phyloP scores from a whole-genome alignment of 2,113 vertebrate genomes.

The Odontophorus gujanensis region DNA sequence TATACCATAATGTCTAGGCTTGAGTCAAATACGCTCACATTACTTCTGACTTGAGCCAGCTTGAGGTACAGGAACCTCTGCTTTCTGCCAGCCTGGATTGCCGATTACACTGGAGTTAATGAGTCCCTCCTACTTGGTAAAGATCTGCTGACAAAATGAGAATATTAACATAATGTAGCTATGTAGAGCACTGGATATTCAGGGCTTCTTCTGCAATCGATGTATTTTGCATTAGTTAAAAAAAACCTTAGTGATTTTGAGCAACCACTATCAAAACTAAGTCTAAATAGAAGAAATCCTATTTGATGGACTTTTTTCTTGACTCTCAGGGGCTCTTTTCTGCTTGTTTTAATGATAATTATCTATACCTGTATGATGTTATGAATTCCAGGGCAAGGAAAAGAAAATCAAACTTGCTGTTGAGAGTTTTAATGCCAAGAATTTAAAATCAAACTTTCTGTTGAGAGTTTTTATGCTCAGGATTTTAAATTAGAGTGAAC shows the following conservation, averaged over 20 bases:
- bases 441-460: neutral
- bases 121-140: constrained; percentile 21
- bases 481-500: constrained; percentile 2
- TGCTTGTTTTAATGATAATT: neutral
- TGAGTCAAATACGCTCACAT: constrained; percentile 18
- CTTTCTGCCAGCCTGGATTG: constrained; percentile 38
- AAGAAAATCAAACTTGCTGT: neutral
- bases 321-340: neutral
- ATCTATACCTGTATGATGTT: neutral
- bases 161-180: constrained; percentile 32
- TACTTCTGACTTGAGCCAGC: constrained; percentile 9
- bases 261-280: neutral
- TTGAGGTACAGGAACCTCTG: neutral
- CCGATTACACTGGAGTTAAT: constrained; percentile 50
- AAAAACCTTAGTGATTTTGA: neutral
- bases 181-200: neutral
- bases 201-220: neutral
- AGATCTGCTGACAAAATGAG: constrained; percentile 43
- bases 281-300: neutral
- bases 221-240: neutral
- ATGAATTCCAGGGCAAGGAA: neutral
- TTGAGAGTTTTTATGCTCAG: neutral
- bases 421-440: neutral
- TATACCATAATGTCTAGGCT: neutral
- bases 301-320: neutral